Evolutionary conservation across 2,888 invertebrate species (phyloP), one percentile per base, ranked within the genome.

Genomic region (Cerceris rybyensis): DNA sequence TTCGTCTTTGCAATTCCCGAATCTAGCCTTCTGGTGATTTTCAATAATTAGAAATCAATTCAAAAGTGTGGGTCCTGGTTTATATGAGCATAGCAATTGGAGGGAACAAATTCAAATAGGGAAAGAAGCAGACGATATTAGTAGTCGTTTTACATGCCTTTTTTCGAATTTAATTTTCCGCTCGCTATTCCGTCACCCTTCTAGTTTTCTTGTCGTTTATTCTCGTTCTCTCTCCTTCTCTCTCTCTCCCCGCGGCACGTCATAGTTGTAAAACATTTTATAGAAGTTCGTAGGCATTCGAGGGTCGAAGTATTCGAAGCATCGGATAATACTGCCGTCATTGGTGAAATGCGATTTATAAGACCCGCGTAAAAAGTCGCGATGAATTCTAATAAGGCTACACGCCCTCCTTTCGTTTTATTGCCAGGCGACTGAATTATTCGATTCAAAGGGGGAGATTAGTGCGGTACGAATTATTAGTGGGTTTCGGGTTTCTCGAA

Each of bases 231-330:
- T 57, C 61, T 13, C 2, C 4, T 61, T 14, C 49, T 17, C 14
- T 57, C 13, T 9, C 42, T 9, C 43, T 41, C 43, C 11, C 28
- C 58, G 64, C 69, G 68, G 64, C 78, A 71, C 75, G 77, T 69
- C 58, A 61, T 72, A 72, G 71, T 75, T 80, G 75, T 80, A 79
- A 79, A 79, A 78, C 79, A 79, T 80, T 80, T 80, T 80, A 79
- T 79, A 60, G 79, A 72, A 59, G 66, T 46, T 65, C 52, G 57
- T 52, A 70, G 69, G 65, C 50, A 39, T 65, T 42, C 57, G 42
- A 60, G 46, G 52, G 39, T 71, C 55, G 60, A 57, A 78, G 68
- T 68, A 78, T 70, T 78, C 58, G 39, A 70, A 80, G 70, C 59
- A 42, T 54, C 74, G 70, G 60, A 67, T 70, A 67, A 78, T 65